Base-by-base conservation (phyloP, 2,888 invertebrate genomes). In the Hyppa rectilinea region DNA sequence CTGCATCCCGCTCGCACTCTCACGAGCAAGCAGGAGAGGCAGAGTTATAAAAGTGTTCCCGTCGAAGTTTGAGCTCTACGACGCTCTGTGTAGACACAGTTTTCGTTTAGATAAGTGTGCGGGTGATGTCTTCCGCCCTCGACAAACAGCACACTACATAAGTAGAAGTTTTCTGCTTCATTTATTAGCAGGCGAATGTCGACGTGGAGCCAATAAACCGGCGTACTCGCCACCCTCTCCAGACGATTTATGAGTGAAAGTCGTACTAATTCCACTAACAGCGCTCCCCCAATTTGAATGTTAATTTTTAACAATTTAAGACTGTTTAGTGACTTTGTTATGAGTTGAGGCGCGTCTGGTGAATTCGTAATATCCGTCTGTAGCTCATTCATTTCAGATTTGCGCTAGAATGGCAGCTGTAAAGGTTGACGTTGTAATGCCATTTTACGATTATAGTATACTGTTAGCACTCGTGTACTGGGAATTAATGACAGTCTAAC, bases 281-380 rank as follows among this genome's bases (percentile, higher is more conserved):
- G 92, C 92, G 86, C 92, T 91, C 91, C 92, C 91, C 91, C 93
- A 93, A 95, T 95, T 95, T 94, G 92, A 94, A 95, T 95, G 94
- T 92, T 93, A 95, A 95, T 95, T 94, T 95, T 95, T 95, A 94
- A 94, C 94, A 94, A 95, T 94, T 95, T 92, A 90, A 91, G 92
- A 91, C 90, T 92, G 91, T 92, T 93, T 92, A 92, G 91, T 90
- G 92, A 92, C 92, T 92, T 92, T 89, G 90, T 91, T 92, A 91
- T 90, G 92, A 92, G 91, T 88, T 87, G 87, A 87, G 86, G 84
- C 87, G 89, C 89, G 88, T 87, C 89, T 89, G 87, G 85, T 89
- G 90, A 90, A 91, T 92, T 86, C 83, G 80, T 90, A 88, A 92
- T 88, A 81, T 84, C 81, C 79, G 78, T 77, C 72, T 74, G 75